Conservation (phyloP, 2,113 vertebrate species). For the Oncorhynchus gorbuscha region DNA sequence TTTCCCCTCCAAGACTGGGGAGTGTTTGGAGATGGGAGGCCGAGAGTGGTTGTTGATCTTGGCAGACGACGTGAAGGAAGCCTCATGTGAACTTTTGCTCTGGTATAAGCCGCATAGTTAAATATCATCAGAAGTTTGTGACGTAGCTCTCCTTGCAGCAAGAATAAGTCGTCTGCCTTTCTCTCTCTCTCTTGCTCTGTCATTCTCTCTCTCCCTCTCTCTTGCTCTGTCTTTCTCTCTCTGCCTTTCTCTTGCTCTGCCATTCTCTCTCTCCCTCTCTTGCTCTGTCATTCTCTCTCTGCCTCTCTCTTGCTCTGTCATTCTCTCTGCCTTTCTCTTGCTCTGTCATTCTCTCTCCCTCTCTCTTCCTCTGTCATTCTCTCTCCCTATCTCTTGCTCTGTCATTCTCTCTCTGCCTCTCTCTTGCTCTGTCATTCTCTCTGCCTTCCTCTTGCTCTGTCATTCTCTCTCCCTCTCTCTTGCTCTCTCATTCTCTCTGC, state of each 20-base stretch:
- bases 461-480: neutral
- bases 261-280: conserved; percentile 6
- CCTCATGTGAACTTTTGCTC: conserved; percentile 36
- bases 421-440: neutral
- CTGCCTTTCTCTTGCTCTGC: conserved; percentile 12
- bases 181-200: conserved; percentile 18
- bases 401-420: neutral
- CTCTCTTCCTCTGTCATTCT: neutral
- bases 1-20: neutral
- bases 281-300: neutral
- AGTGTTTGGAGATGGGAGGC: conserved; percentile 18
- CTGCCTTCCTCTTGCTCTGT: conserved; percentile 17
- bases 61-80: conserved; percentile 27
- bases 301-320: neutral
- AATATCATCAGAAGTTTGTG: conserved; percentile 32
- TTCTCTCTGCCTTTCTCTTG: neutral
- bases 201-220: neutral
- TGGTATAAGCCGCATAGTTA: conserved; percentile 30
- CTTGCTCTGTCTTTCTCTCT: neutral
- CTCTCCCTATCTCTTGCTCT: neutral
- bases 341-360: neutral
- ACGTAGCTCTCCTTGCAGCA: neutral
- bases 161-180: neutral
- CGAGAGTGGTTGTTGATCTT: conserved; percentile 37
- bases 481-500: neutral